Percentiles rank a stretch among this genome's conserved stretches.
These are phyloP conservation scores for Magallana ariakensis DNA, from an alignment of 1,140 invertebrate species.

Conservation along the genomic window DNA sequence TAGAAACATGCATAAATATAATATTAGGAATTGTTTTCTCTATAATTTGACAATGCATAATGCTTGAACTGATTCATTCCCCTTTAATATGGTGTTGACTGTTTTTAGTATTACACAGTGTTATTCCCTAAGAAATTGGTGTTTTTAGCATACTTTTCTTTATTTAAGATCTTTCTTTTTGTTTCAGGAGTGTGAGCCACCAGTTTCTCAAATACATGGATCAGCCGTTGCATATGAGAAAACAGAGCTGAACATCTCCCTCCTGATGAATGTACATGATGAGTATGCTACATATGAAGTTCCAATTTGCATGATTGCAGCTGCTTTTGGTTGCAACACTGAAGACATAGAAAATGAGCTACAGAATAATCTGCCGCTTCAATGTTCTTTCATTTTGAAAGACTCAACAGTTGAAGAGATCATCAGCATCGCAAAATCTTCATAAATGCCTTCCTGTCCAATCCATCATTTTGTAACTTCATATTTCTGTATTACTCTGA, in stretches of 20 bases:
- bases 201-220: not conserved
- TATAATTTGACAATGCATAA: not conserved
- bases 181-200: conserved; percentile 1
- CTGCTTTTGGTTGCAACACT: not conserved
- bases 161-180: not conserved
- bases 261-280: not conserved
- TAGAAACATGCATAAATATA: not conserved
- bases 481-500: too few relatives aligned
- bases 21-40: not conserved
- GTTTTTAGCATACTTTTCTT: not conserved
- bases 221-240: not conserved
- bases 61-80: not conserved
- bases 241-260: not conserved
- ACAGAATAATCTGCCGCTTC: not conserved
- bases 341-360: not conserved
- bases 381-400: not conserved
- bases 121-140: not conserved
- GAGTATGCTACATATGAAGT: not conserved
- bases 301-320: not conserved
- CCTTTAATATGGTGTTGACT: not conserved
- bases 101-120: not conserved
- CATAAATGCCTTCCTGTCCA: too few relatives aligned
- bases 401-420: not conserved
- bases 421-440: too few relatives aligned
- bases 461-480: too few relatives aligned